Conservation (phyloP, 2,797 vertebrate genomes). For the Darevskia nairensis region DNA sequence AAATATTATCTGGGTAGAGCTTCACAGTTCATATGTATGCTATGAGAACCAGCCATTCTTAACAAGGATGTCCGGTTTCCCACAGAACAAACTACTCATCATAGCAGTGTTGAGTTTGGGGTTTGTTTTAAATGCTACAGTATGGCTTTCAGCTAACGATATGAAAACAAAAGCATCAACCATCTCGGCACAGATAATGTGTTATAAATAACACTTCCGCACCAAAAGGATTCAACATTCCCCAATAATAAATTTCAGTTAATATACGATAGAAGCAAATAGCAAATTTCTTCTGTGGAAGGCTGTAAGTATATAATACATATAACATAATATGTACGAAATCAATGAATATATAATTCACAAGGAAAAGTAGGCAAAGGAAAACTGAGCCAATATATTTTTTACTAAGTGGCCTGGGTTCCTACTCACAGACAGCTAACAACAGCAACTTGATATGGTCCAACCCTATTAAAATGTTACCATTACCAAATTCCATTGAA, state of each 20-base stretch:
- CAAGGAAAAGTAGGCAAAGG: conserved; percentile 39
- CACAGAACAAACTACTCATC: fast-evolving
- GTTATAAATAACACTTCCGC: conserved; percentile 10
- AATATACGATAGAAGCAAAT: conserved; percentile 44
- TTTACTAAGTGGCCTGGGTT: neutral
- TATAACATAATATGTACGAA: conserved; percentile 26
- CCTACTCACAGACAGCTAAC: neutral
- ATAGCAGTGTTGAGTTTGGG: neutral
- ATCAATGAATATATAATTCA: conserved; percentile 2
- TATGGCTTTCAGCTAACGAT: neutral
- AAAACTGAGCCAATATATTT: conserved; percentile 1
- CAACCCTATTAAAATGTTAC: neutral
- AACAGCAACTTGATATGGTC: neutral
- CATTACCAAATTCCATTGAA: neutral
- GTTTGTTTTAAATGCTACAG: neutral
- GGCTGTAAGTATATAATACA: conserved; percentile 29
- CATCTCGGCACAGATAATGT: neutral
- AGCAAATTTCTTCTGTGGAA: conserved; percentile 36
- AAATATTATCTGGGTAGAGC: conserved; percentile 45
- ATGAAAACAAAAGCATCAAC: neutral
- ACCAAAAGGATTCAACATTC: conserved; percentile 21
- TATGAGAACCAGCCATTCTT: neutral
- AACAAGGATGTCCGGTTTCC: fast-evolving
- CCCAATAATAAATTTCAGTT: conserved; percentile 27
- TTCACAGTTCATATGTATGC: neutral